Base-by-base conservation (phyloP, 2,888 invertebrate genomes). In the Schizotus pectinicornis region DNA sequence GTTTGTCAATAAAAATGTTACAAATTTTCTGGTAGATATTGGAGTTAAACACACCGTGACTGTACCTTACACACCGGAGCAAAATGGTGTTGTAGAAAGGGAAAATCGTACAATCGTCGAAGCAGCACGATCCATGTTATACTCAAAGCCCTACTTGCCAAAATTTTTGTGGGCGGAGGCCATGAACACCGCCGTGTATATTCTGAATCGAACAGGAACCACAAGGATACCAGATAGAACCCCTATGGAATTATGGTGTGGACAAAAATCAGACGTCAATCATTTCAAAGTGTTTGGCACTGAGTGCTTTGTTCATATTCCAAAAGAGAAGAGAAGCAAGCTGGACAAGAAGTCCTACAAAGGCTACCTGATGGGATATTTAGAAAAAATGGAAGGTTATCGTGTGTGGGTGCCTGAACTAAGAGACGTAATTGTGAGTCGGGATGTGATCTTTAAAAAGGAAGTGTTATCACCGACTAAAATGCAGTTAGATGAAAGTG, bases 111-210 rank as follows among this genome's bases (percentile, higher is more conserved):
- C 70, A 6, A 49, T 73, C 8, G 62, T 71, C 7, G 73, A 74
- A 43, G 54, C 57, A 38, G 73, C 74, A 3, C 61, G 70, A 46
- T 54, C 74, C 0, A 72, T 76, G 70, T n/a, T n/a, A n/a, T n/a
- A n/a, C n/a, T n/a, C n/a, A n/a, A n/a, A n/a, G n/a, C n/a, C n/a
- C 14, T 77, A 11, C 37, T 61, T 5, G 56, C 65, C 32, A 62
- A 61, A 22, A 57, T 67, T 33, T 41, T 75, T n/a, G n/a, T n/a
- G n/a, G n/a, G 67, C 70, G 9, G 74, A 77, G 54, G 74, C 74
- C 36, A 67, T 71, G 3, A 65, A 64, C 14, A 74, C 70, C 12
- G 71, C 74, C 12, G 69, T 67, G 3, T 76, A 76, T 54, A 11
- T 75, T 5, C 49, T 72, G 6, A 78, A 78, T 52, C 53, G 73